Conservation (phyloP, 2,888 invertebrate species). For the Prosapia bicincta region DNA sequence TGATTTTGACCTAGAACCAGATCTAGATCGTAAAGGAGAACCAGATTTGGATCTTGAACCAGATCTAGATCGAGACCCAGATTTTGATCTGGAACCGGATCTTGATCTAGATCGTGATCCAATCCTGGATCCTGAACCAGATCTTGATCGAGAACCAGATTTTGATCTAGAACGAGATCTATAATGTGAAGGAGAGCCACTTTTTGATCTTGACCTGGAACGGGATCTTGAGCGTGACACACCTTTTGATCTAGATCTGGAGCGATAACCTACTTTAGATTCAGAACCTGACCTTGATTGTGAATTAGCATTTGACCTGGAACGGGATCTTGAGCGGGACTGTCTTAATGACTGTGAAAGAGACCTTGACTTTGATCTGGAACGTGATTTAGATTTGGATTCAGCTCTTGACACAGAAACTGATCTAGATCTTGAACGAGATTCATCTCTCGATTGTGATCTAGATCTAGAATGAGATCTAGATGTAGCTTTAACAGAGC, state of each 20-base stretch:
- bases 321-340: conserved; percentile 38
- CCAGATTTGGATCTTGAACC: conserved; percentile 41
- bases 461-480: conserved; percentile 38
- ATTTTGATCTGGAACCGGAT: conserved; percentile 41
- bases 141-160: conserved; percentile 39
- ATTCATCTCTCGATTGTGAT: conserved; percentile 41
- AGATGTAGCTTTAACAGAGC: conserved; percentile 40
- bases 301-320: conserved; percentile 41
- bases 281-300: conserved; percentile 37
- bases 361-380: conserved; percentile 39
- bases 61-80: conserved; percentile 37
- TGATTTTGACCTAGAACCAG: conserved; percentile 40
- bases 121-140: conserved; percentile 40
- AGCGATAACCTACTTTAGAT: conserved; percentile 33
- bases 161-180: conserved; percentile 36
- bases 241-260: conserved; percentile 32
- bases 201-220: conserved; percentile 39
- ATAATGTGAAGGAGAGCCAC: conserved; percentile 33
- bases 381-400: conserved; percentile 29
- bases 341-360: conserved; percentile 40
- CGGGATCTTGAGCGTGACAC: conserved; percentile 40
- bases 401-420: conserved; percentile 34
- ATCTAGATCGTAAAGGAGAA: conserved; percentile 44
- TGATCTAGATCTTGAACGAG: conserved; percentile 41
- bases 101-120: conserved; percentile 44